Conservation (phyloP, 2,888 invertebrate species). For the Eristalis tenax region DNA sequence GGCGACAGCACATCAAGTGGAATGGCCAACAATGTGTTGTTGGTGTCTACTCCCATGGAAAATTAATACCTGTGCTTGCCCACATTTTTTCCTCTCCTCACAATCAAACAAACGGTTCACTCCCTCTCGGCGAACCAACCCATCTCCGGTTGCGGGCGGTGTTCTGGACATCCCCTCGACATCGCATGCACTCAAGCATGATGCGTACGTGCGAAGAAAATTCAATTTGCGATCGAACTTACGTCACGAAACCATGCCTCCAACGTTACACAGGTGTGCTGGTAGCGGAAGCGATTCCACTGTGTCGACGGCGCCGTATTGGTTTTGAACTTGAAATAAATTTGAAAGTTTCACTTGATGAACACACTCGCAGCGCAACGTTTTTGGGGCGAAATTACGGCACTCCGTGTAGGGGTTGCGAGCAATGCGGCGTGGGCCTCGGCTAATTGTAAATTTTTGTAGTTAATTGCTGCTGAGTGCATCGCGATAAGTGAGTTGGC, state of each 20-base stretch:
- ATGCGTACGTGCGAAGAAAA: slow-evolving; percentile 38
- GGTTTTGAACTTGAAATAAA: slow-evolving; percentile 62
- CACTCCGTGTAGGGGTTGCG: slow-evolving; percentile 20
- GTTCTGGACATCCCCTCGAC: not conserved
- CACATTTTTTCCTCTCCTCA: not conserved
- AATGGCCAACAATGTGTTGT: slow-evolving; percentile 48
- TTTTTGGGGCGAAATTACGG: slow-evolving; percentile 43
- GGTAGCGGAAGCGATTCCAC: slow-evolving; percentile 28
- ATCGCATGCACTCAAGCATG: slow-evolving; percentile 29
- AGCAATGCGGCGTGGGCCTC: slow-evolving; percentile 4
- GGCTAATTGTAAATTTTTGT: slow-evolving; percentile 17
- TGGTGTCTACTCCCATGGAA: slow-evolving; percentile 36
- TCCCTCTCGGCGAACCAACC: slow-evolving; percentile 26
- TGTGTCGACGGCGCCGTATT: slow-evolving; percentile 13
- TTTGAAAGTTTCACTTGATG: slow-evolving; percentile 30
- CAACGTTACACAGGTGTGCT: slow-evolving; percentile 21
- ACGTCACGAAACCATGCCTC: slow-evolving; percentile 19
- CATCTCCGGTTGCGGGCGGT: slow-evolving; percentile 48
- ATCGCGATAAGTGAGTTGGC: not conserved
- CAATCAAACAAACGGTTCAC: slow-evolving; percentile 30
- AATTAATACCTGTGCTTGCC: slow-evolving; percentile 40
- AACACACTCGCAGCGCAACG: not conserved
- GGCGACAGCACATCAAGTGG: slow-evolving; percentile 44
- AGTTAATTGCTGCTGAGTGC: slow-evolving; percentile 5
- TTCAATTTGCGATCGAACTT: slow-evolving; percentile 26